phyloP scores from a whole-genome alignment of 2,888 invertebrate species.

The Athalia cordata region DNA sequence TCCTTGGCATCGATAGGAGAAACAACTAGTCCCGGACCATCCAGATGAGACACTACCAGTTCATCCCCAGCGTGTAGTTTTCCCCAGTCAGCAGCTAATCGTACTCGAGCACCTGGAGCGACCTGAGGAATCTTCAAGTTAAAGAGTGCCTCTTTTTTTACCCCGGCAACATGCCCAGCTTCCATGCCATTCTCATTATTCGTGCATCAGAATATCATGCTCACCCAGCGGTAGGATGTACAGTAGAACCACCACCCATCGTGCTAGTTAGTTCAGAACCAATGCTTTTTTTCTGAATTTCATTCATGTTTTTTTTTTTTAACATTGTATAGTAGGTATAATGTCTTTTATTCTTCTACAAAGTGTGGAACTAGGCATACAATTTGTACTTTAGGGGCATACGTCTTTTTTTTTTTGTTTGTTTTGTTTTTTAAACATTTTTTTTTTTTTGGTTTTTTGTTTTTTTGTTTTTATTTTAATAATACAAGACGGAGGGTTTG shows the following conservation, averaged over 20 bases:
- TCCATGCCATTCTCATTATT: constrained; percentile 38
- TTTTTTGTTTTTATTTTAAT: constrained; percentile 56
- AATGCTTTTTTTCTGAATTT: constrained; percentile 43
- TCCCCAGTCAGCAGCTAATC: constrained; percentile 70
- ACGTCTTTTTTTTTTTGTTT: constrained; percentile 11
- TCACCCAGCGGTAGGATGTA: constrained; percentile 49
- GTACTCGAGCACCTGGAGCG: constrained; percentile 69
- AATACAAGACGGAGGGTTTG: constrained; percentile 64
- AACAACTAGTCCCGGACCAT: constrained; percentile 69
- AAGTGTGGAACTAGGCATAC: constrained; percentile 37
- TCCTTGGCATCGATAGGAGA: constrained; percentile 64
- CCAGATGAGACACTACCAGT: constrained; percentile 66
- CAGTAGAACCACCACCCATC: constrained; percentile 46
- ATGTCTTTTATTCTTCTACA: constrained; percentile 42
- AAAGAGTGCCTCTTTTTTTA: constrained; percentile 25
- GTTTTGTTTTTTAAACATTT: not conserved
- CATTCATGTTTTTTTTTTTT: constrained; percentile 34
- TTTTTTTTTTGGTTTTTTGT: constrained; percentile 30
- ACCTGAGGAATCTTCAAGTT: constrained; percentile 61
- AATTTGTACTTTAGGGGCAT: constrained; percentile 39
- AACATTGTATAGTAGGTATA: constrained; percentile 41
- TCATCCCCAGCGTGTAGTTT: constrained; percentile 69
- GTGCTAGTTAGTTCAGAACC: constrained; percentile 47
- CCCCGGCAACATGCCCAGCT: constrained; percentile 38
- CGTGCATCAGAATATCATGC: constrained; percentile 51